Base-by-base conservation (phyloP, 2,113 vertebrate genomes). In the Nibea coibor region DNA sequence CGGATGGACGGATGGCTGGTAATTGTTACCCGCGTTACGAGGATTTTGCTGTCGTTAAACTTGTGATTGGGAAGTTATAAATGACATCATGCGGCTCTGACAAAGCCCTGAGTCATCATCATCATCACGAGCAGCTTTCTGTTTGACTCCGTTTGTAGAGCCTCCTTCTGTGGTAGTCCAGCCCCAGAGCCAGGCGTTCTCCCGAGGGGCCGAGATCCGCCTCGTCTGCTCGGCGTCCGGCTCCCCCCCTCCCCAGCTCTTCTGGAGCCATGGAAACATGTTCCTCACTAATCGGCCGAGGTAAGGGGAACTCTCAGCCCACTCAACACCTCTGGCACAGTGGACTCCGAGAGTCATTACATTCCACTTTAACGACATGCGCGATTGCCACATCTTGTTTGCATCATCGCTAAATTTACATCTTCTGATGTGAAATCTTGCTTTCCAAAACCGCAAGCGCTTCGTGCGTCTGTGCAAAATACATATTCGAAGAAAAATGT, bases 181-280 rank as follows among this genome's bases (percentile, higher is more conserved):
- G 0, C 87, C 95, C 74, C 90, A 89, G 48, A 94, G 92, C 20
- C 94, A 92, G 91, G 89, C 15, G 1, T 96, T 98, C 82, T 87
- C 95, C 72, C 92, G 91, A 68, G 96, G 96, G 54, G 89, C 92
- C 64, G 96, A 97, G 83, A 93, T 98, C 84, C 88, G 39, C 82
- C 88, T 98, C 61, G 93, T 92, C 94, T 98, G 97, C 91, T 94
- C 93, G 0, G 94, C 94, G 0, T 92, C 95, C 5, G 97, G 97
- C 4, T 93, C 96, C 59, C 97, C 97, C 3, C 56, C 6, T 0
- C 97, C 97, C 20, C 91, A 57, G 77, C 83, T 89, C 76, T 78
- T 87, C 87, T 98, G 97, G 97, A 97, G 88, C 83, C 96, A 89
- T 48, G 95, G 95, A 85, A 96, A 95, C 79, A 90, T 86, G 53